A percentile compares a stretch with the other conserved stretches of the same genome.
These are phyloP conservation scores for Stichopus horrens DNA, from an alignment of 53 echinoderm and acorn worm species.

Conservation along the genomic window DNA sequence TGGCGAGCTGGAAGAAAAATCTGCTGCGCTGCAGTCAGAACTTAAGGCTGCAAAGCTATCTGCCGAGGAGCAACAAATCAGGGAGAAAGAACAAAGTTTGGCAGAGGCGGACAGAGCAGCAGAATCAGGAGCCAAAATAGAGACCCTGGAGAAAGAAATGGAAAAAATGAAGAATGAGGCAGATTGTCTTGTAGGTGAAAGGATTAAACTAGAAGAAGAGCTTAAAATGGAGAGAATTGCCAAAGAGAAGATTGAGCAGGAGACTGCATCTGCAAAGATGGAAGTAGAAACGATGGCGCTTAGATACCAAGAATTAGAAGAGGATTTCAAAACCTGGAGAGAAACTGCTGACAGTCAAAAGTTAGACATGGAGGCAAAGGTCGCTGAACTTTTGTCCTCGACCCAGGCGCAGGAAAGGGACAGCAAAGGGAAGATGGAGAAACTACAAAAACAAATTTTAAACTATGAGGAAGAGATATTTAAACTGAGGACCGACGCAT, in stretches of 20 bases:
- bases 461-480: not conserved
- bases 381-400: not conserved
- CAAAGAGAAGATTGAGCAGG: not conserved
- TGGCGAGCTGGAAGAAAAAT: slow-evolving; percentile 23
- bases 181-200: not conserved
- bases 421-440: not conserved
- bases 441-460: not conserved
- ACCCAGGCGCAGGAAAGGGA: not conserved
- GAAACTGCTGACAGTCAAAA: not conserved
- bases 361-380: not conserved
- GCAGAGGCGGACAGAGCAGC: slow-evolving; percentile 1
- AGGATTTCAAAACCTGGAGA: not conserved
- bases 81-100: not conserved
- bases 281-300: not conserved
- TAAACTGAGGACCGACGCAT: not conserved
- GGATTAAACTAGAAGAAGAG: not conserved
- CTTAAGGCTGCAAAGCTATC: not conserved
- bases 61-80: not conserved
- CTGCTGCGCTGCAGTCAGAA: not conserved
- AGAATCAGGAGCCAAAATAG: not conserved
- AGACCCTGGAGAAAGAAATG: not conserved
- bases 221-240: not conserved
- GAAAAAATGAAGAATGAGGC: not conserved
- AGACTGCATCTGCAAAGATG: not conserved
- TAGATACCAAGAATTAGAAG: not conserved